Base-by-base conservation (phyloP, 2,888 invertebrate species). In the Ochropleura plecta region DNA sequence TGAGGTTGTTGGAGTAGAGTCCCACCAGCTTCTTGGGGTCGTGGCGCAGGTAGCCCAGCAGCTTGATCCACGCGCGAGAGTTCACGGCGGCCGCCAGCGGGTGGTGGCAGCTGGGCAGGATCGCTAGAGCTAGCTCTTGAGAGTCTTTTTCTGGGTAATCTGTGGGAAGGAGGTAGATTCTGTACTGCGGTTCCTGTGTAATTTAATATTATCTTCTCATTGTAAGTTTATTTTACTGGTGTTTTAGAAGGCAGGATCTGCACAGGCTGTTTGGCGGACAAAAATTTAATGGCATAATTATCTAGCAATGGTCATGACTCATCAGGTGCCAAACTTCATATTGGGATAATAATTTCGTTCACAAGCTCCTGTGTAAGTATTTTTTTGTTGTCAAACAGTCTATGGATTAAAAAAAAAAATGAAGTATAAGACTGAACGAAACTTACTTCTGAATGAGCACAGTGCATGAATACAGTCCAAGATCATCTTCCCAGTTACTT, bases 71-170 rank as follows among this genome's bases (percentile, higher is more conserved):
- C 60, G 98, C 95, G 86, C 97, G 96, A 8, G 97, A 95, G 83
- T 97, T 96, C 46, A 97, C 94, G 42, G 95, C 94, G 44, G 96
- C 95, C 57, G 98, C 97, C 57, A 97, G 97, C 3, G 98, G 98
- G 93, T 98, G 98, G 93, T 99, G 98, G 68, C 98, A 97, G 60
- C 98, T 97, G 18, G 98, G 95, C 46, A 99, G 92, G 8, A 98
- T 96, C 76, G 97, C 98, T 73, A 98, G 91, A 0, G 97, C 97
- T 65, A 98, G 92, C 12, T 93, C 90, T 84, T 98, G 96, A 0
- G 97, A 95, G 90, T 98, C 97, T 86, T 96, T 95, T 65, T 90
- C 78, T 57, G 93, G 81, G 89, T 95, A 93, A 78, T 93, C 92
- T 97, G 92, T 5, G 84, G 59, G 7, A 12, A n/a, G 10, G 66